Percentiles rank a stretch among this genome's conserved stretches.
Evolutionary conservation across 2,113 vertebrate species (phyloP).

Genomic region (Anhinga anhinga): DNA sequence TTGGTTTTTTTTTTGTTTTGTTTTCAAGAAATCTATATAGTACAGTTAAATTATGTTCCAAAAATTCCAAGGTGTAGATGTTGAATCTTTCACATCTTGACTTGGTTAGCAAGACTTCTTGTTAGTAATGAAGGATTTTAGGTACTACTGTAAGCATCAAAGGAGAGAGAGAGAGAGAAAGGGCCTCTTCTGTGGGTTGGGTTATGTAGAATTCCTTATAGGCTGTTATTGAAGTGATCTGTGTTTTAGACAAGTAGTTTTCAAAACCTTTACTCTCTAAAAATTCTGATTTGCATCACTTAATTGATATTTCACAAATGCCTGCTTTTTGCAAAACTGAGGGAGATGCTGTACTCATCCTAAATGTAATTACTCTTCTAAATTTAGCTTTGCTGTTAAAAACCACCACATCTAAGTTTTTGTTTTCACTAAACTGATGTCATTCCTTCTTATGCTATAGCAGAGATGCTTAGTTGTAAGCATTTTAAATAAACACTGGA

Average conservation of each 20-base stretch:
- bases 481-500: not conserved
- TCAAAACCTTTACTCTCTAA: not conserved
- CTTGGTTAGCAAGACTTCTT: not conserved
- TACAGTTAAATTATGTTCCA: not conserved
- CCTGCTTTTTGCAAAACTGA: not conserved
- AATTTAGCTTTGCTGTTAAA: not conserved
- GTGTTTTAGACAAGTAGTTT: not conserved
- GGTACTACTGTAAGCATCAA: not conserved
- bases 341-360: not conserved
- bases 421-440: not conserved
- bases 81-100: not conserved
- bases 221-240: not conserved
- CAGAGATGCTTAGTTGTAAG: not conserved
- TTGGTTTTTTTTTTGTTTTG: too few relatives aligned
- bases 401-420: not conserved
- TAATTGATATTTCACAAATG: not conserved
- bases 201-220: not conserved
- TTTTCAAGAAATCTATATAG: not conserved
- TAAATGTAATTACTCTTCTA: not conserved
- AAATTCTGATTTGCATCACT: not conserved
- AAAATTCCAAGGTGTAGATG: not conserved
- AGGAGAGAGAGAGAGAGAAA: not conserved
- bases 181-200: accelerated
- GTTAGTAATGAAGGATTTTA: not conserved
- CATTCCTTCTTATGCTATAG: accelerated